phyloP scores from a whole-genome alignment of 2,113 vertebrate genomes.

The Chascanopsetta lugubris region DNA sequence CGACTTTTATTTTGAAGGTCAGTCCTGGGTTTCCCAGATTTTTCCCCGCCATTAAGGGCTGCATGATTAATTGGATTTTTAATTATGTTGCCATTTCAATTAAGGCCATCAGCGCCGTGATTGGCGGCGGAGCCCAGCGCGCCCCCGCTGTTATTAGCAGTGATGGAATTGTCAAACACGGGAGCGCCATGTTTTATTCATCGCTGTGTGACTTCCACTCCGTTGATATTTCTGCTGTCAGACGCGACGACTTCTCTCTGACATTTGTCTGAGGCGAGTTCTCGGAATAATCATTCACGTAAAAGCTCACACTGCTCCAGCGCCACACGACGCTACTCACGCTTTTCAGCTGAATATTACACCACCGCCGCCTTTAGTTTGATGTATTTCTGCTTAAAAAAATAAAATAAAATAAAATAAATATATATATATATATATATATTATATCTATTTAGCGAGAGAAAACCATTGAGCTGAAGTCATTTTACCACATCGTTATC shows the following conservation, averaged over 20 bases:
- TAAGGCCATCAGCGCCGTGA: constrained; percentile 74
- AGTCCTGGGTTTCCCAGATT: constrained; percentile 60
- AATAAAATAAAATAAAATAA: too few species aligned
- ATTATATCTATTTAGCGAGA: too few species aligned
- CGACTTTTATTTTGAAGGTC: constrained; percentile 74
- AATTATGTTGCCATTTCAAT: constrained; percentile 80
- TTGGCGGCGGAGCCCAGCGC: constrained; percentile 64
- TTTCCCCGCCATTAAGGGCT: constrained; percentile 69
- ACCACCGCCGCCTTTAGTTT: not conserved
- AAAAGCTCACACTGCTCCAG: constrained; percentile 8
- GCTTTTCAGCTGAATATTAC: not conserved
- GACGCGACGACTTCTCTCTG: constrained; percentile 43
- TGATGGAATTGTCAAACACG: constrained; percentile 76
- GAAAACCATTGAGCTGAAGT: too few species aligned
- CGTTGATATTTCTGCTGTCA: constrained; percentile 59
- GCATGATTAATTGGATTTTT: constrained; percentile 81
- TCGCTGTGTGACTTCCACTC: constrained; percentile 57
- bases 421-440: too few species aligned
- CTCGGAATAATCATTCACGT: constrained; percentile 27
- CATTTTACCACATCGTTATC: too few species aligned
- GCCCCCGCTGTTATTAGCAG: constrained; percentile 72
- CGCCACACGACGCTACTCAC: constrained; percentile 12
- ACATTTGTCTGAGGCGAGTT: constrained; percentile 19
- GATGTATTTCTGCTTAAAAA: not conserved
- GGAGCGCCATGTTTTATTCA: constrained; percentile 62